Evolutionary conservation across 2,888 invertebrate species (phyloP), one percentile per base, ranked within the genome.

Genomic region (Crioceris asparagi): DNA sequence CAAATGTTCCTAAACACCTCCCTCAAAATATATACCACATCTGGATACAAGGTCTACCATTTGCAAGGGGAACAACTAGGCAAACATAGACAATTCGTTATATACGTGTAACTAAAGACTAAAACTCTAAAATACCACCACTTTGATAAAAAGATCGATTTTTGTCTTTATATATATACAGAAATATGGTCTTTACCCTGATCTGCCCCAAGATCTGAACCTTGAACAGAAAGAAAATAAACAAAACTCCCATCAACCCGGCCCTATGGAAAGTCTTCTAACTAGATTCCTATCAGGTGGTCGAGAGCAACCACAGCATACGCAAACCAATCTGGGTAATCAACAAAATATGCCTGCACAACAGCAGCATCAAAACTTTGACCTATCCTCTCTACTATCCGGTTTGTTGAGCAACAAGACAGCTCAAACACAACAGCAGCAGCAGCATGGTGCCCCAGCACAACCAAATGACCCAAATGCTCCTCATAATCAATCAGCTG

Each of bases 141-240:
- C n/a, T n/a, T n/a, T n/a, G n/a, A n/a, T n/a, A n/a, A n/a, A n/a
- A n/a, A n/a, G n/a, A n/a, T n/a, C n/a, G n/a, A n/a, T n/a, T n/a
- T n/a, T n/a, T n/a, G n/a, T n/a, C n/a, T n/a, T n/a, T n/a, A n/a
- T n/a, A n/a, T n/a, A n/a, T n/a, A 27, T 40, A 27, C 38, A 52
- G 52, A 44, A 43, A 45, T 52, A 52, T 40, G 52, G 52, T 10
- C 44, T 52, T 26, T 52, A 52, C 19, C 52, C 52, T 8, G 47
- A 50, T 31, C 44, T 52, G 12, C 52, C 52, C 6, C 46, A 47
- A 47, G 52, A 51, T 8, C 38, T 39, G 15, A 34, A 43, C 25
- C 36, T 39, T 29, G 39, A 36, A 29, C 26, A 36, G 14, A 41
- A 47, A 35, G 32, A 35, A 19, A 17, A 33, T n/a, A 41, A 36